Conservation (phyloP, 2,113 vertebrate species). For the Vulpes lagopus region DNA sequence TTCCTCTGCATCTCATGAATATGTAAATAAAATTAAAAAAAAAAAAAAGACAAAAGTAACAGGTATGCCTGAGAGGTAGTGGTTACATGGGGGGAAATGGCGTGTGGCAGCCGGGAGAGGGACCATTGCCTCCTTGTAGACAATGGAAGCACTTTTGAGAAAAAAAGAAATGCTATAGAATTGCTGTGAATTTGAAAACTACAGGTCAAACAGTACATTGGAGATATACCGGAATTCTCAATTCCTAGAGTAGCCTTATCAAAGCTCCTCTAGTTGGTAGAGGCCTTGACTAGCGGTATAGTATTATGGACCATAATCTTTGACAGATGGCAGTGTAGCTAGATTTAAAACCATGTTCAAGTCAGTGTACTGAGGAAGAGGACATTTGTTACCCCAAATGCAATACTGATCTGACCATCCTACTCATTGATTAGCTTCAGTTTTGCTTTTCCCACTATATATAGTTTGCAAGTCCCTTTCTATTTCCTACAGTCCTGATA, state of each 20-base stretch:
- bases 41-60: not conserved
- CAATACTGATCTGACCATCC: not conserved
- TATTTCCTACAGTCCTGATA: not conserved
- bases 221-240: not conserved
- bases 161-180: not conserved
- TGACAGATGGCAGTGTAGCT: rapidly evolving
- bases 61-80: not conserved
- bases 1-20: no score
- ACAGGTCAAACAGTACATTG: not conserved
- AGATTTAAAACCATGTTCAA: rapidly evolving
- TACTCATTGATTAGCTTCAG: not conserved
- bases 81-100: rapidly evolving
- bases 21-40: no score
- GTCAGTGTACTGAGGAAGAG: not conserved
- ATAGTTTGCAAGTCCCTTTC: rapidly evolving
- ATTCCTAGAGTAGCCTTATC: not conserved
- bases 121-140: not conserved
- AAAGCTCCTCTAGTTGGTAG: not conserved
- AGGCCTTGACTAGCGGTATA: rapidly evolving
- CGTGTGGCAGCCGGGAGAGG: not conserved
- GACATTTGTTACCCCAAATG: not conserved
- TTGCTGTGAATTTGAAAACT: not conserved
- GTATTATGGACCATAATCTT: not conserved
- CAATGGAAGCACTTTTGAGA: not conserved
- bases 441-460: not conserved